phyloP scores from a whole-genome alignment of 2,888 invertebrate genomes.

The Synanthedon andrenaeformis region DNA sequence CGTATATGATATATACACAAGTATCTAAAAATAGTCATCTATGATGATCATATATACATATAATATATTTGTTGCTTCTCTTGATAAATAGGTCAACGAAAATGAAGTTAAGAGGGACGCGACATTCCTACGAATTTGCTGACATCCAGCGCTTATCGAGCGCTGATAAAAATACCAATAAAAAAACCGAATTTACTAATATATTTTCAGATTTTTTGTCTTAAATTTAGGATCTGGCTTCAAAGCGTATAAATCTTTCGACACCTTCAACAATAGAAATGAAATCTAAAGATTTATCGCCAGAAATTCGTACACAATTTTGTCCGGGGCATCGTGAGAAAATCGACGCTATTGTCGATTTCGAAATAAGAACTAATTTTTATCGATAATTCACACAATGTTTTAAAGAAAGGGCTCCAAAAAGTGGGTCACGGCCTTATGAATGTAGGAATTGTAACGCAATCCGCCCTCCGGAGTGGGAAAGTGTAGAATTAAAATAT shows the following conservation, averaged over 20 bases:
- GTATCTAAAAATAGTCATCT: not conserved
- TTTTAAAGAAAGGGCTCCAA: constrained; percentile 7
- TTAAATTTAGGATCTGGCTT: not conserved
- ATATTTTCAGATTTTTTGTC: constrained; percentile 1
- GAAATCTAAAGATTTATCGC: constrained; percentile 9
- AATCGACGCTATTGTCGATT: not conserved
- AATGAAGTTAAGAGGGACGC: constrained; percentile 22
- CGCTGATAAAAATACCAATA: not conserved
- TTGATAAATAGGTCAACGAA: constrained; percentile 42
- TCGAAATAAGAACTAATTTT: not conserved
- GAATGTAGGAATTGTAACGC: constrained; percentile 23
- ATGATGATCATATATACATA: not conserved
- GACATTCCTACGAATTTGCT: not conserved
- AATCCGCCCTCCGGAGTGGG: constrained; percentile 16
- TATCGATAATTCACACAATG: constrained; percentile 8
- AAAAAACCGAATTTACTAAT: too few relatives aligned
- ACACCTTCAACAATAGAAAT: constrained; percentile 7
- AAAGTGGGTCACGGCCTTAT: constrained; percentile 40
- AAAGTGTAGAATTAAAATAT: constrained; percentile 36
- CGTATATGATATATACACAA: not conserved
- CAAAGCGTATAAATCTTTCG: constrained; percentile 8
- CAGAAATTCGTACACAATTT: constrained; percentile 4
- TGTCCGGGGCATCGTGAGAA: constrained; percentile 1
- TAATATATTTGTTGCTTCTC: constrained; percentile 33
- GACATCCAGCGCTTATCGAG: not conserved